A percentile compares a stretch with the other conserved stretches of the same genome.
phyloP scores from a whole-genome alignment of 2,888 invertebrate species.

The Athetis lepigone region DNA sequence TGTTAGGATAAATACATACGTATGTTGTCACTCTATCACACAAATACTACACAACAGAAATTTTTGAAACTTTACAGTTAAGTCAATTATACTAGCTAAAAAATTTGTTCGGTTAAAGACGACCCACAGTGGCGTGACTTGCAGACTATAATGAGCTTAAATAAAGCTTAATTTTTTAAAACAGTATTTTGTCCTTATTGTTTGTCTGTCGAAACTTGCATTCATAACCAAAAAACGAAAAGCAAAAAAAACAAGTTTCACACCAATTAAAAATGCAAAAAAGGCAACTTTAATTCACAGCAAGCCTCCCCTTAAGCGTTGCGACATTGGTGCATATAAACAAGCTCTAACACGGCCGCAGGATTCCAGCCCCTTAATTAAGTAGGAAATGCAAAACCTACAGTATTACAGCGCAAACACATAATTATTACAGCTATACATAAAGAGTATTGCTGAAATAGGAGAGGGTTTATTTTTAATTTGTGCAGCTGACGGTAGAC shows the following conservation, averaged over 20 bases:
- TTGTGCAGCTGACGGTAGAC: constrained; percentile 50
- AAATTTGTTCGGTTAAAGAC: no score
- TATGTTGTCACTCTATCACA: no score
- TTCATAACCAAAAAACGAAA: background rate
- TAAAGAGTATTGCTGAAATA: constrained; percentile 45
- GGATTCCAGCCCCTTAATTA: constrained; percentile 72
- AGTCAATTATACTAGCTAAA: no score
- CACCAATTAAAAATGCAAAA: background rate
- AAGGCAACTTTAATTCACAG: background rate
- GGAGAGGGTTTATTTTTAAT: constrained; percentile 52
- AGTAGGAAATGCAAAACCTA: constrained; percentile 65
- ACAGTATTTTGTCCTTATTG: no score
- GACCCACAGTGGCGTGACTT: no score
- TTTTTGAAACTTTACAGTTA: no score
- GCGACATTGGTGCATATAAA: constrained; percentile 71
- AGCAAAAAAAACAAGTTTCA: background rate
- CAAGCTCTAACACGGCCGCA: constrained; percentile 70
- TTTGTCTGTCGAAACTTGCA: no score
- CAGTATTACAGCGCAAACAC: constrained; percentile 63
- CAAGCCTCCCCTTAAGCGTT: constrained; percentile 57
- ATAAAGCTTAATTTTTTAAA: no score
- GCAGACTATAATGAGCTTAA: no score
- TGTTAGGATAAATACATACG: no score
- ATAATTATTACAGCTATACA: constrained; percentile 65
- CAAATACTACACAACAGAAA: no score